Conservation (phyloP, 1,140 invertebrate species). For the Centruroides vittatus region DNA sequence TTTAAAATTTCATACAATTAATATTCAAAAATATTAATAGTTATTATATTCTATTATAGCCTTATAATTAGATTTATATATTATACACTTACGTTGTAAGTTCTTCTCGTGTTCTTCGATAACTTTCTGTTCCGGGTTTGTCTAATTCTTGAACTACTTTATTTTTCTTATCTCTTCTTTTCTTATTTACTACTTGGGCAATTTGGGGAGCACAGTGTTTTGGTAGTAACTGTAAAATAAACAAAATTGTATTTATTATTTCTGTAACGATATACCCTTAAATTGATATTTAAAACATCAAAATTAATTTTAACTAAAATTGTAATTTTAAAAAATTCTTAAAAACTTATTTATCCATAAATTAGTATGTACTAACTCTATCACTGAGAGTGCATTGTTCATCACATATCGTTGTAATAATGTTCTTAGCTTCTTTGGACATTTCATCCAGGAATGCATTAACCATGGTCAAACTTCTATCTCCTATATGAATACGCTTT, state of each 20-base stretch:
- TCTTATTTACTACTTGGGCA: conserved; percentile 69
- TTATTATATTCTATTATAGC: too few species aligned
- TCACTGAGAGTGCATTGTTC: conserved; percentile 90
- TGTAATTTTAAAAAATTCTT: too few species aligned
- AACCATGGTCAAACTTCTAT: conserved; percentile 87
- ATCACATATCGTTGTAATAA: conserved; percentile 95
- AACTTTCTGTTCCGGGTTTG: conserved; percentile 86
- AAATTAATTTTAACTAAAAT: too few species aligned
- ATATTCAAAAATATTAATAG: too few species aligned
- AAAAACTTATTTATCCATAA: not conserved
- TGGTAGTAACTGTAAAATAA: conserved; percentile 48
- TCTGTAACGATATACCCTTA: too few species aligned
- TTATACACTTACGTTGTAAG: conserved; percentile 54
- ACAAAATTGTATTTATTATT: too few species aligned
- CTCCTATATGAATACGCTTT: conserved; percentile 80
- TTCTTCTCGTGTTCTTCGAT: conserved; percentile 87
- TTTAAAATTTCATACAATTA: too few species aligned
- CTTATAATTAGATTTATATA: not conserved
- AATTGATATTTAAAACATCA: too few species aligned
- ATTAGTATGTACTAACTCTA: conserved; percentile 34
- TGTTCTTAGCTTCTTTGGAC: conserved; percentile 97
- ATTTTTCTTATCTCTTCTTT: conserved; percentile 69
- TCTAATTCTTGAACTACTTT: conserved; percentile 68
- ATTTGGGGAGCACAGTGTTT: conserved; percentile 88
- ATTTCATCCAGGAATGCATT: conserved; percentile 97